Evolutionary conservation across 1,140 invertebrate genomes (phyloP).

Genomic region (Sarcophaga peregrina): DNA sequence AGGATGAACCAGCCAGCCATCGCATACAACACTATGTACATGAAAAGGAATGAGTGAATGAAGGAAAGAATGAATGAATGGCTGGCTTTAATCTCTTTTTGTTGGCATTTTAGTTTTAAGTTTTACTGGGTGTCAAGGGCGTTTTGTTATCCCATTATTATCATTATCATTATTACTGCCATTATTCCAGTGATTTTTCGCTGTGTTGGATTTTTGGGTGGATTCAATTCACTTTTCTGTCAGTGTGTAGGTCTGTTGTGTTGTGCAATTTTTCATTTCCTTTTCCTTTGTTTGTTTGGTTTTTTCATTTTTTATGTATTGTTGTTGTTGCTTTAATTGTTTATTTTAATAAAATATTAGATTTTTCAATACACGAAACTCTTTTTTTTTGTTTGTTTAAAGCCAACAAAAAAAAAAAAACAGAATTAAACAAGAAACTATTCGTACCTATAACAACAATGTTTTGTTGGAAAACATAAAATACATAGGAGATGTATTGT

Average conservation of each 20-base stretch:
- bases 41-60: too few species aligned
- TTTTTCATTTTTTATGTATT: constrained; percentile 44
- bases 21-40: too few species aligned
- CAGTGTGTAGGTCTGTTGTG: background rate
- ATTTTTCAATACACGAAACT: background rate
- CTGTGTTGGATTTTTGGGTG: too few species aligned
- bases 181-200: too few species aligned
- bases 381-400: constrained; percentile 41
- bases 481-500: too few species aligned
- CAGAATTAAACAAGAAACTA: background rate
- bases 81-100: constrained; percentile 37
- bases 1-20: too few species aligned
- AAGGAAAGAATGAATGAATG: background rate
- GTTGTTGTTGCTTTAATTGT: constrained; percentile 11
- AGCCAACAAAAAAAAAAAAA: background rate
- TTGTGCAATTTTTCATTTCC: too few species aligned
- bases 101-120: constrained; percentile 30
- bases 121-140: constrained; percentile 66
- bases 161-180: constrained; percentile 43
- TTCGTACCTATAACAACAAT: too few species aligned
- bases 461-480: too few species aligned
- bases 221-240: background rate
- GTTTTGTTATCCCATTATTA: constrained; percentile 66
- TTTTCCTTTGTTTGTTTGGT: constrained; percentile 48
- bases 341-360: constrained; percentile 36